Percentiles rank a stretch among this genome's conserved stretches.
Evolutionary conservation across 2,113 vertebrate species (phyloP).

Genomic region (Phalacrocorax carbo): DNA sequence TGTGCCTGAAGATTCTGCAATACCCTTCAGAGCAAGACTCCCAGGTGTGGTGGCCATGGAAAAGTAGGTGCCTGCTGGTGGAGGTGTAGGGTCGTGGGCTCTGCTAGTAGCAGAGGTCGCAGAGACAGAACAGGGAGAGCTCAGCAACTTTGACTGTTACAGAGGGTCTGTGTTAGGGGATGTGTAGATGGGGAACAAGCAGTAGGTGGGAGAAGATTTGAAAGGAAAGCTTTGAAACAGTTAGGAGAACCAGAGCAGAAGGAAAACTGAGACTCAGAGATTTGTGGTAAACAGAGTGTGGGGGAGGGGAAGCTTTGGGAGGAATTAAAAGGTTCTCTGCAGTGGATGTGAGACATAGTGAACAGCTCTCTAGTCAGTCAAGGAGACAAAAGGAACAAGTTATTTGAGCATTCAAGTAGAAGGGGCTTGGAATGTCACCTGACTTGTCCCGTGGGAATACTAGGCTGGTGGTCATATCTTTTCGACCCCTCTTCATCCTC

Average conservation of each 20-base stretch:
- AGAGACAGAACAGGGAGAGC: neutral
- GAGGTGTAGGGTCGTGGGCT: neutral
- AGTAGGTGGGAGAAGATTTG: neutral
- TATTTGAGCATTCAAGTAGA: neutral
- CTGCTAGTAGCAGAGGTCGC: neutral
- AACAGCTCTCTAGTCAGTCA: neutral
- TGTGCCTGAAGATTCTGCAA: neutral
- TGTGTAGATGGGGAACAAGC: rapidly evolving
- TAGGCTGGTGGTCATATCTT: neutral
- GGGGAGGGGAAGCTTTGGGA: neutral
- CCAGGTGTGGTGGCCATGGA: neutral
- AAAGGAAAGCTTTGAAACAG: neutral
- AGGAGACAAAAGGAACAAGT: neutral
- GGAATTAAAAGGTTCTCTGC: neutral
- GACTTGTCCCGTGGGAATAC: neutral
- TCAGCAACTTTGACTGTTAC: neutral
- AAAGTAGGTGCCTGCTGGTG: neutral
- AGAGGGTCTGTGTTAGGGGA: neutral
- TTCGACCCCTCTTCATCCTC: neutral
- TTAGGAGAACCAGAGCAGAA: neutral
- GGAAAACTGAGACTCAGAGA: neutral
- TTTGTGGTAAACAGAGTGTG: neutral
- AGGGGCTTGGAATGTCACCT: neutral
- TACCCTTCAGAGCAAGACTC: neutral
- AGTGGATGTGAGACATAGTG: neutral